phyloP scores from a whole-genome alignment of 1,140 invertebrate species.

The Caerostris darwini region DNA sequence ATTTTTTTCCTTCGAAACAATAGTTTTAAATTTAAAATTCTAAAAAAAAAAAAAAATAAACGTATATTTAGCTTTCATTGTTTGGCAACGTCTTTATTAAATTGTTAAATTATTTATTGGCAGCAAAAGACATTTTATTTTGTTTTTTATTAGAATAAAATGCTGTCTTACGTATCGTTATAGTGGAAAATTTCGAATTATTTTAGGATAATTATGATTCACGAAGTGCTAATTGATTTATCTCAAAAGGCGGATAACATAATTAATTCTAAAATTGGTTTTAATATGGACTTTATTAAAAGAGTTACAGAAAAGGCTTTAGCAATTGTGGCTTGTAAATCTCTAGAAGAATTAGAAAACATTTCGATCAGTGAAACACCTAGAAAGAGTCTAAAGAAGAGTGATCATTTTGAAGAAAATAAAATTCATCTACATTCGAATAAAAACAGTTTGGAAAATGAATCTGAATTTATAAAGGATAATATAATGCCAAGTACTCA shows the following conservation, averaged over 20 bases:
- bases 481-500: not conserved
- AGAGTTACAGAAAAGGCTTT: not conserved
- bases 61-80: too few relatives aligned
- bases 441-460: not conserved
- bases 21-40: too few relatives aligned
- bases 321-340: not conserved
- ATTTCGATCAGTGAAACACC: not conserved
- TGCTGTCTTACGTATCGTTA: too few relatives aligned
- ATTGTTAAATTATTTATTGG: too few relatives aligned
- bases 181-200: too few relatives aligned
- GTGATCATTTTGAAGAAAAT: not conserved
- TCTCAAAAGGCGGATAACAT: slow-evolving; percentile 8
- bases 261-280: not conserved
- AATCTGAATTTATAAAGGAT: not conserved
- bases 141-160: too few relatives aligned
- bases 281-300: not conserved
- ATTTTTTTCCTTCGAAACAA: too few relatives aligned
- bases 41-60: too few relatives aligned
- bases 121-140: too few relatives aligned
- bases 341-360: not conserved
- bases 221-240: not conserved
- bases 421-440: not conserved
- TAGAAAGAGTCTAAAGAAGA: not conserved
- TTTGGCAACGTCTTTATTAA: too few relatives aligned
- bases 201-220: not conserved